These are phyloP conservation scores for Lycophotia porphyrea DNA, from an alignment of 2,888 invertebrate species.

Conservation along the genomic window DNA sequence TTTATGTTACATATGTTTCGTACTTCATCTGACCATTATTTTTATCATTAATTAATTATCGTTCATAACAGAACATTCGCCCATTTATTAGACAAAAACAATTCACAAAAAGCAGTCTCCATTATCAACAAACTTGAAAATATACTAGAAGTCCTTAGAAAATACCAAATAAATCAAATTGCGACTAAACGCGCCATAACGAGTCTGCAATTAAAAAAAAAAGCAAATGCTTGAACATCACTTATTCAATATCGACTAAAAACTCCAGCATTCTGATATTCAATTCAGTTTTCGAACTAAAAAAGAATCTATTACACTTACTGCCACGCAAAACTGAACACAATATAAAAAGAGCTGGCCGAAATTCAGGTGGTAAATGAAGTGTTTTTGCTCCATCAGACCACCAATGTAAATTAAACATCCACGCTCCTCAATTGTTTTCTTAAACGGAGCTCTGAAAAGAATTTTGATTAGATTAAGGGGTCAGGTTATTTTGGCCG, in stretches of 20 bases:
- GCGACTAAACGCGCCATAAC: constrained; percentile 11
- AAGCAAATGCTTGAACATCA: constrained; percentile 30
- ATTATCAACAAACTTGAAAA: background rate
- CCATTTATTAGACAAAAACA: background rate
- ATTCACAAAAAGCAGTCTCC: background rate
- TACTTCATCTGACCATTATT: background rate
- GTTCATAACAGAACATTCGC: background rate
- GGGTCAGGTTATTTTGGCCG: constrained; percentile 62
- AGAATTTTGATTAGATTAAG: constrained; percentile 52
- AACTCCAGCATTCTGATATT: constrained; percentile 50
- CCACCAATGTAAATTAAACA: constrained; percentile 59
- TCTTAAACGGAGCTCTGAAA: constrained; percentile 31
- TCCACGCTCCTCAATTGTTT: constrained; percentile 41
- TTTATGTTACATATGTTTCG: too few relatives aligned
- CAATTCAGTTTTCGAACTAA: constrained; percentile 47
- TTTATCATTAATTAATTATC: background rate
- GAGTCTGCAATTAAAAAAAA: constrained; percentile 21
- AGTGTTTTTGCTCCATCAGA: constrained; percentile 69
- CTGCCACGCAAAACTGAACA: constrained; percentile 68
- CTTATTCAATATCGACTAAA: constrained; percentile 50
- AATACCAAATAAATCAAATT: constrained; percentile 24
- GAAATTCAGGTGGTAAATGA: constrained; percentile 73
- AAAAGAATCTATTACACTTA: constrained; percentile 71
- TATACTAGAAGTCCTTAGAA: background rate
- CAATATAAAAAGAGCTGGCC: constrained; percentile 65